Base-by-base conservation (phyloP, 2,888 invertebrate species). In the Gisinianus flammeolus region DNA sequence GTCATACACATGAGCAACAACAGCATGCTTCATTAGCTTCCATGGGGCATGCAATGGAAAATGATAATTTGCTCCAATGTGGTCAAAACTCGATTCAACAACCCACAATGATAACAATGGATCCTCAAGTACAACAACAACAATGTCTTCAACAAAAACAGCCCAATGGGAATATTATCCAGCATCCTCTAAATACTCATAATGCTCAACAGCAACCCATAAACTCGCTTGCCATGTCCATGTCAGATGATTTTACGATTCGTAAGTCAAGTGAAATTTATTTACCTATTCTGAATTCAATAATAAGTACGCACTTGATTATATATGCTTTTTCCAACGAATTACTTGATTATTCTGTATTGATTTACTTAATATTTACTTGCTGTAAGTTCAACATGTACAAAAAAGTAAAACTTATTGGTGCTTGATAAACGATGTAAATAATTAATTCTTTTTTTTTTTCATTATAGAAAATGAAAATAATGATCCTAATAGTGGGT, bases 401-500 rank as follows among this genome's bases (percentile, higher is more conserved):
- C n/a, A n/a, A n/a, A n/a, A n/a, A n/a, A n/a, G n/a, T n/a, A n/a
- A n/a, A n/a, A n/a, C n/a, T n/a, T n/a, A n/a, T n/a, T n/a, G n/a
- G n/a, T n/a, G n/a, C n/a, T n/a, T n/a, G n/a, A n/a, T n/a, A n/a
- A n/a, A n/a, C n/a, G n/a, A n/a, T n/a, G n/a, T n/a, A n/a, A n/a
- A n/a, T n/a, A n/a, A n/a, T n/a, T n/a, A n/a, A n/a, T n/a, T n/a
- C n/a, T n/a, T n/a, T n/a, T n/a, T n/a, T n/a, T n/a, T n/a, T n/a
- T n/a, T n/a, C n/a, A n/a, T n/a, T n/a, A n/a, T n/a, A n/a, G n/a
- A 62, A 24, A 62, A 62, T 62, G 22, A 72, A 22, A 72, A 72
- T 24, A 58, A 67, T 44, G 82, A 82, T 58, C 80, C 82, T 0
- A 80, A 79, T 72, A 70, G 52, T 56, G 82, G 82, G 0, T 76